Evolutionary conservation across 1,140 invertebrate genomes (phyloP).

Genomic region (Goniozus legneri): DNA sequence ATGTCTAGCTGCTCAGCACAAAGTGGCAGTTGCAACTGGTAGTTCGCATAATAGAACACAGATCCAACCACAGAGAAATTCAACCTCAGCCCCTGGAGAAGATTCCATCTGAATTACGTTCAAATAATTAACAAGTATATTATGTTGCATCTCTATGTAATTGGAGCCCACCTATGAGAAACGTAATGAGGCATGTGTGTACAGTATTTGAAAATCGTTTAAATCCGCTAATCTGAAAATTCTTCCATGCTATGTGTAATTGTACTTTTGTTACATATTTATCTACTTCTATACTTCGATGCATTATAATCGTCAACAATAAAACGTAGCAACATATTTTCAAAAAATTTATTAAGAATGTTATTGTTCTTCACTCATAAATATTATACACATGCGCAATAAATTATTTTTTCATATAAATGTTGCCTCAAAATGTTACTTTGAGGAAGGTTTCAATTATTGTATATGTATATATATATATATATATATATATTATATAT

Average conservation of each 20-base stretch:
- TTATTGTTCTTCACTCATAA: too few relatives aligned
- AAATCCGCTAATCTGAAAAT: slow-evolving; percentile 16
- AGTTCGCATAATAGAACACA: slow-evolving; percentile 43
- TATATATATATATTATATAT: slow-evolving; percentile 23
- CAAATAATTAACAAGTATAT: slow-evolving; percentile 24
- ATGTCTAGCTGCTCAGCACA: slow-evolving; percentile 48
- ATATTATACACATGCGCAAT: slow-evolving; percentile 28
- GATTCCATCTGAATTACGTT: slow-evolving; percentile 39
- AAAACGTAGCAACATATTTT: slow-evolving; percentile 17
- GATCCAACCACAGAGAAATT: slow-evolving; percentile 39
- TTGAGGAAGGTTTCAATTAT: slow-evolving; percentile 41
- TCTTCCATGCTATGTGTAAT: slow-evolving; percentile 17
- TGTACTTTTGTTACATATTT: slow-evolving; percentile 18
- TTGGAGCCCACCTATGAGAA: slow-evolving; percentile 28
- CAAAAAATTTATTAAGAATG: slow-evolving; percentile 18
- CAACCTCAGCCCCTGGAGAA: slow-evolving; percentile 32
- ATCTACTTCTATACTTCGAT: too few relatives aligned
- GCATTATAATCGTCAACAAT: too few relatives aligned
- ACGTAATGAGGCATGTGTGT: slow-evolving; percentile 19
- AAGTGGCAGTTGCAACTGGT: slow-evolving; percentile 41
- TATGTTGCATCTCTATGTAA: slow-evolving; percentile 29
- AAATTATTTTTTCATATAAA: slow-evolving; percentile 19
- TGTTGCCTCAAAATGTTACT: slow-evolving; percentile 24
- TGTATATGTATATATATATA: slow-evolving; percentile 41
- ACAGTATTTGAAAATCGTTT: slow-evolving; percentile 16